Conservation (phyloP, 2,888 invertebrate genomes). For the Yponomeuta sedellus region DNA sequence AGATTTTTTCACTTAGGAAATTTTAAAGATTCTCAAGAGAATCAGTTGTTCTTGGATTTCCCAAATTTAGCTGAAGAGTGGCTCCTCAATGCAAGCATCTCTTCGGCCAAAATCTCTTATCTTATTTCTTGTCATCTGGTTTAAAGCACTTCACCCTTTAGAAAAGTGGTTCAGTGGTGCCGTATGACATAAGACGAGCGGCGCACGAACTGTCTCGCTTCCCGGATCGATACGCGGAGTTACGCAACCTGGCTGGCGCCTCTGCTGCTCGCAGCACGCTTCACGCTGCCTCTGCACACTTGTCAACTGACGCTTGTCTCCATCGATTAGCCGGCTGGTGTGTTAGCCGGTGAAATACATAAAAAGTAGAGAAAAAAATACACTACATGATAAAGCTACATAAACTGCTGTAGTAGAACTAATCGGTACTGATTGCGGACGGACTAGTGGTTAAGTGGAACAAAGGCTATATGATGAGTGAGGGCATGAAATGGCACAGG, state of each 20-base stretch:
- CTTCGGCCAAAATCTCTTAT: too few relatives aligned
- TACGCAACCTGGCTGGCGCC: constrained; percentile 69
- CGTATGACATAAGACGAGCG: constrained; percentile 5
- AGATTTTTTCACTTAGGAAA: too few relatives aligned
- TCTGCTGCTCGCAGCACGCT: constrained; percentile 18
- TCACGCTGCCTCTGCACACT: background rate
- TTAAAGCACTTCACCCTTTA: background rate
- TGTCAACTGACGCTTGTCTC: background rate
- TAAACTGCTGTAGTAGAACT: background rate
- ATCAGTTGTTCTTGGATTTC: too few relatives aligned
- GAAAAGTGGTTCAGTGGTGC: constrained; percentile 32
- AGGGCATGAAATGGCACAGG: constrained; percentile 7
- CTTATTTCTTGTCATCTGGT: background rate
- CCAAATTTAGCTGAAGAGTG: background rate
- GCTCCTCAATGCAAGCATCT: too few relatives aligned
- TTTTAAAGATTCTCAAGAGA: too few relatives aligned
- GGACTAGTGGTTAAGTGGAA: background rate
- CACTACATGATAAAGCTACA: background rate
- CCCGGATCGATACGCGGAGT: constrained; percentile 67
- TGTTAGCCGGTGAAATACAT: background rate
- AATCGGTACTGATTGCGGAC: background rate
- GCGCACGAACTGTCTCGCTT: constrained; percentile 25
- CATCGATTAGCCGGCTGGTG: background rate
- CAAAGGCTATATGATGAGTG: background rate
- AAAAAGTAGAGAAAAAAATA: background rate